Base-by-base conservation (phyloP, 2,797 vertebrate species). In the Spinus pinus region DNA sequence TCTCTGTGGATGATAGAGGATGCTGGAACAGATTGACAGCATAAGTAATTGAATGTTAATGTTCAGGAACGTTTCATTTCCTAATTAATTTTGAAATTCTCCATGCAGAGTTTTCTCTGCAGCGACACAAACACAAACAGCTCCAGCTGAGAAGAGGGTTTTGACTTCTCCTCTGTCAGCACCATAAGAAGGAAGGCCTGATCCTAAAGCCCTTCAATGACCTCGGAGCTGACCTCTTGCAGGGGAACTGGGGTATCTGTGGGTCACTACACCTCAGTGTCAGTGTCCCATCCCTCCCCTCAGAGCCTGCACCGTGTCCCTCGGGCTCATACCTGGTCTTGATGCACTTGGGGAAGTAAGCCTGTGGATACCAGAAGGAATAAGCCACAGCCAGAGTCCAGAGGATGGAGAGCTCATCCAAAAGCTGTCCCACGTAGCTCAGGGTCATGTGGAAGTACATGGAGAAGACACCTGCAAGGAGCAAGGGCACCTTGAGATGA, bases 391-490 rank as follows among this genome's bases (percentile, higher is more conserved):
- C 98, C 96, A 99, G 82, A 0, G 99, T 97, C 99, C 99, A 99
- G 72, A 99, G 97, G 96, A 99, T 99, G 37, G 99, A 98, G 64
- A 99, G 96, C 89, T 99, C 99, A 2, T 99, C 99, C 94, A 99
- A 93, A 97, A 99, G 98, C 97, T 99, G 99, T 23, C 99, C 99
- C 54, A 99, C 91, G 0, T 99, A 99, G 95, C 99, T 99, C 33
- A 99, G 98, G 1, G 99, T 99, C 99, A 99, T 99, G 97, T 99
- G 99, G 92, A 99, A 99, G 91, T 99, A 99, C 4, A 95, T 95
- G 6, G 99, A 99, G 97, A 99, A 99, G 12, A 98, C 4, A 7
- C 99, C 99, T 99, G 93, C 30, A 23, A 73, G 57, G 23, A 64
- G 24, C n/a, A 49, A 89, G 31, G 70, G 8, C 58, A 62, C 24